These are phyloP conservation scores for Cliona cf. orientalis DNA, from an alignment of 37 sponge, comb jelly and placozoan genomes.

Conservation along the genomic window DNA sequence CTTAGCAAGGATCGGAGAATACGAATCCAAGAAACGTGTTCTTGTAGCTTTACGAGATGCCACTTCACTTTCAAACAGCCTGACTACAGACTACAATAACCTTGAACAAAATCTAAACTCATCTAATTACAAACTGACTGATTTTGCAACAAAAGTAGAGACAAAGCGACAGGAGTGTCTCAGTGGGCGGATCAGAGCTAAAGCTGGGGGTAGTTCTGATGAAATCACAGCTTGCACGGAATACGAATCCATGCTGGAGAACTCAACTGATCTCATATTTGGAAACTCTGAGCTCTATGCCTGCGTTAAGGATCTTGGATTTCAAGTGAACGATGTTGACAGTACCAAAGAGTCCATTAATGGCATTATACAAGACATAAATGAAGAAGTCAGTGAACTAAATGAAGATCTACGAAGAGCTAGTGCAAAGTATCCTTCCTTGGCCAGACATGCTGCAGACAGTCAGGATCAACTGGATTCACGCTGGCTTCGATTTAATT, in stretches of 20 bases:
- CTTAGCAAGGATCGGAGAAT: slow-evolving; percentile 1
- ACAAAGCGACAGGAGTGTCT: slow-evolving; percentile 3
- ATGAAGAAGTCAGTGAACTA: background rate
- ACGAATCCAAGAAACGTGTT: slow-evolving; percentile 8
- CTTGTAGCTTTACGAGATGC: slow-evolving; percentile 8
- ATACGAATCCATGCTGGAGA: background rate
- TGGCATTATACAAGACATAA: background rate
- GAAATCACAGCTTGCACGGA: background rate
- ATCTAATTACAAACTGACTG: background rate
- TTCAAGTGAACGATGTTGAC: background rate
- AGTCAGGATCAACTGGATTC: slow-evolving; percentile 40
- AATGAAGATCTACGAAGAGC: background rate
- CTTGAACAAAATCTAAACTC: background rate
- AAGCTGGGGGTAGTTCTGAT: background rate
- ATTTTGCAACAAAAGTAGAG: background rate
- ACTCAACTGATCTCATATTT: background rate
- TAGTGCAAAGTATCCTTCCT: background rate
- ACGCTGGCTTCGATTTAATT: slow-evolving; percentile 36
- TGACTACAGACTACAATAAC: background rate
- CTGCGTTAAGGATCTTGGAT: slow-evolving; percentile 1
- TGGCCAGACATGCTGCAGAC: slow-evolving; percentile 36
- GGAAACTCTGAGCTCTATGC: slow-evolving; percentile 26
- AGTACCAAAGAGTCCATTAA: background rate
- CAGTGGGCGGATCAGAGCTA: slow-evolving; percentile 1
- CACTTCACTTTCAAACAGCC: background rate